Evolutionary conservation across 2,888 invertebrate species (phyloP).

Genomic region (Protonemura montana): DNA sequence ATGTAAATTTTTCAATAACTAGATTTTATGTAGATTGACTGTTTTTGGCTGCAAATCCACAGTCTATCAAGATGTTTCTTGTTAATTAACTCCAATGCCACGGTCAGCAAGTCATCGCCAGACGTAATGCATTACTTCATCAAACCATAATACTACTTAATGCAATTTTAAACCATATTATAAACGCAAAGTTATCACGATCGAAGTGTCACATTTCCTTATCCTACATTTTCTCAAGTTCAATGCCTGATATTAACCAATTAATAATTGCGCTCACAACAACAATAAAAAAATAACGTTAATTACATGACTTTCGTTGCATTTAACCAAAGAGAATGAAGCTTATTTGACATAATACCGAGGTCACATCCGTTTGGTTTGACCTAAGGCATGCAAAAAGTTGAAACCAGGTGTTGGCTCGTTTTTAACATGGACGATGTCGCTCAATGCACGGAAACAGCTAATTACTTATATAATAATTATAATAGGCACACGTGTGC

Average conservation of each 20-base stretch:
- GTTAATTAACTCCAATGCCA: too few species aligned
- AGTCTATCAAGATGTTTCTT: background rate
- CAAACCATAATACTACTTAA: background rate
- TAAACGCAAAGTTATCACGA: background rate
- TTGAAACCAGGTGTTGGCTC: background rate
- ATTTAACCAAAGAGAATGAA: background rate
- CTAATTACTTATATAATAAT: constrained; percentile 7
- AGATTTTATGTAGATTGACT: background rate
- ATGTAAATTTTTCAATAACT: background rate
- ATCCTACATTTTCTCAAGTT: background rate
- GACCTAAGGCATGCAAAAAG: background rate
- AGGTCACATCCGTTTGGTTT: constrained; percentile 22
- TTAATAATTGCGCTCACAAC: background rate
- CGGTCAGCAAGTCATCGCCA: background rate
- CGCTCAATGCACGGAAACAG: background rate
- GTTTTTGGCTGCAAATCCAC: background rate
- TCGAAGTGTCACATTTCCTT: background rate
- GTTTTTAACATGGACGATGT: background rate
- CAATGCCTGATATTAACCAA: background rate
- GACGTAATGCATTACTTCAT: background rate
- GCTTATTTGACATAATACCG: constrained; percentile 8
- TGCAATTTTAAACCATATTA: background rate
- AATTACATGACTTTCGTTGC: background rate
- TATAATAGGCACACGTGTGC: background rate
- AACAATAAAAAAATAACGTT: background rate